Conservation (phyloP, 2,888 invertebrate species). For the Hofmannophila pseudospretella region DNA sequence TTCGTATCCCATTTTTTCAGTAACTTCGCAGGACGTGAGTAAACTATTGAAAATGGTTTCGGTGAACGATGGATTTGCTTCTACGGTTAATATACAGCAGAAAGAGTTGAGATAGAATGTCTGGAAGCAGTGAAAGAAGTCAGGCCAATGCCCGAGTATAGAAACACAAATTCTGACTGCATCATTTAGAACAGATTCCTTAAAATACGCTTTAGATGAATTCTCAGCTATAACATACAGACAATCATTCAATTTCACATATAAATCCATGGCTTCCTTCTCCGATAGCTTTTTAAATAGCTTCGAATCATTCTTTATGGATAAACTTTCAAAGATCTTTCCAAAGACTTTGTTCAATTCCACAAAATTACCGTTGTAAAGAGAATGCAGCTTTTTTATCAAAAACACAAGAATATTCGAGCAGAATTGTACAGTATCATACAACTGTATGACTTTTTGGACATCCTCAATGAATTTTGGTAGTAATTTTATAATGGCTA, state of each 20-base stretch:
- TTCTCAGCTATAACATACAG: conserved; percentile 51
- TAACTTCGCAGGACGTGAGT: conserved; percentile 33
- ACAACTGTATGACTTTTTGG: conserved; percentile 42
- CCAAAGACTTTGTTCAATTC: conserved; percentile 34
- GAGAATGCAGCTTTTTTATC: conserved; percentile 46
- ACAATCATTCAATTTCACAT: conserved; percentile 50
- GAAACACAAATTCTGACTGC: conserved; percentile 28
- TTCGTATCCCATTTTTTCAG: conserved; percentile 41
- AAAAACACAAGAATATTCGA: conserved; percentile 37
- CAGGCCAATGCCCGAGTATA: conserved; percentile 37
- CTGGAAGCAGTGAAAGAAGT: conserved; percentile 49
- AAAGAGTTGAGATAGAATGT: conserved; percentile 49
- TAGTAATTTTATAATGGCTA: conserved; percentile 40
- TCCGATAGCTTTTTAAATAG: conserved; percentile 35
- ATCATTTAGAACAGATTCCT: conserved; percentile 28
- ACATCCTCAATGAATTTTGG: conserved; percentile 48
- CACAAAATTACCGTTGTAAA: conserved; percentile 38
- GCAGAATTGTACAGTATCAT: conserved; percentile 47
- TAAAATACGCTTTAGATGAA: conserved; percentile 35
- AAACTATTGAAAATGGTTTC: conserved; percentile 42
- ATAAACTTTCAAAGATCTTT: conserved; percentile 41
- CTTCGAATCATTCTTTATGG: conserved; percentile 32
- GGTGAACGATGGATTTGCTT: conserved; percentile 19
- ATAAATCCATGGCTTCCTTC: conserved; percentile 38
- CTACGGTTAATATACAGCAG: conserved; percentile 38